phyloP scores from a whole-genome alignment of 2,113 vertebrate genomes.

The Proteles cristata region DNA sequence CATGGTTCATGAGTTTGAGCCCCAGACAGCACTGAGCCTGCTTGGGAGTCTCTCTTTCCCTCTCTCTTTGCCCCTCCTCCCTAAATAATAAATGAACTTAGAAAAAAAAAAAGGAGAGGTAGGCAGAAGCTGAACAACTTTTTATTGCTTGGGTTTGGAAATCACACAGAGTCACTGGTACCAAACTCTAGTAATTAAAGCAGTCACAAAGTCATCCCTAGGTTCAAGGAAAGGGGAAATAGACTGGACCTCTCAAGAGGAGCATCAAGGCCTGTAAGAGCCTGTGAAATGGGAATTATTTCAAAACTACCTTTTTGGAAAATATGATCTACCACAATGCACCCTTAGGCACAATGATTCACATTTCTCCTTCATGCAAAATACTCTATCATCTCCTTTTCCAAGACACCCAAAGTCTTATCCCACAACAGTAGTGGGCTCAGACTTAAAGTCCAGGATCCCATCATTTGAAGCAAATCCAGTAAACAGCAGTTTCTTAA shows the following conservation, averaged over 20 bases:
- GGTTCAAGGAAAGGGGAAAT: neutral
- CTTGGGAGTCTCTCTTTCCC: too few relatives aligned
- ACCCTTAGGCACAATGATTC: neutral
- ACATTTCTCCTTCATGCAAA: neutral
- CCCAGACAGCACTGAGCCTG: too few relatives aligned
- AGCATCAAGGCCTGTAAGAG: neutral
- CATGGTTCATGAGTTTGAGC: too few relatives aligned
- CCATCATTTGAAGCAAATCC: neutral
- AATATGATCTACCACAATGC: neutral
- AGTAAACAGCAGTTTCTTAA: neutral
- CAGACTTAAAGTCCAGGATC: neutral
- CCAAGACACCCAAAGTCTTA: neutral
- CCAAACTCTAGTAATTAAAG: neutral
- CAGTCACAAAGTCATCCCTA: neutral
- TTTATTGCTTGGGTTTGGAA: constrained; percentile 1
- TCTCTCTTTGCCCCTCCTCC: too few relatives aligned
- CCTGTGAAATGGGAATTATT: neutral
- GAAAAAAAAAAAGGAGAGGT: too few relatives aligned
- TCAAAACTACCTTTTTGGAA: neutral
- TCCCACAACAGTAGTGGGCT: neutral
- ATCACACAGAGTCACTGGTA: neutral
- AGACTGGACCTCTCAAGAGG: neutral
- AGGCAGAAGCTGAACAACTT: neutral
- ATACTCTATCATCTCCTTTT: neutral
- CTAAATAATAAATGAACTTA: too few relatives aligned